These are phyloP conservation scores for Porites lutea DNA, from an alignment of 64 coral and sea anemone genomes.

Conservation along the genomic window DNA sequence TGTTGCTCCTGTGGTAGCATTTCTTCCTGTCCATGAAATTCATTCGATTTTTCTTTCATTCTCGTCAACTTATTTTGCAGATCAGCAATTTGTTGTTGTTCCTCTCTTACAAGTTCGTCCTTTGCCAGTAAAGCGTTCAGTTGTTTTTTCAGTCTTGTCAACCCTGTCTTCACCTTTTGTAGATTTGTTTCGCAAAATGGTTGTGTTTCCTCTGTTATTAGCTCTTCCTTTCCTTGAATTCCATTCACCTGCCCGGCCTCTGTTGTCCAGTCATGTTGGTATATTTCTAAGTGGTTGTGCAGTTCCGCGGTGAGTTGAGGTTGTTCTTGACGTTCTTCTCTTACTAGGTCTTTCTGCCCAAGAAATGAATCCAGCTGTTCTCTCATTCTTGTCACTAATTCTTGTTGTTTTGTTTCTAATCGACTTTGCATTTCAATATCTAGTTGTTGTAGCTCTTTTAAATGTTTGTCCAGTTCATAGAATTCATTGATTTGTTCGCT, in stretches of 20 bases:
- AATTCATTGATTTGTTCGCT: too few species aligned
- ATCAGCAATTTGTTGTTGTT: not conserved
- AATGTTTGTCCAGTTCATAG: too few species aligned
- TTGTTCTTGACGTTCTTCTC: too few species aligned
- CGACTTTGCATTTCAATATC: not conserved
- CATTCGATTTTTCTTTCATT: not conserved
- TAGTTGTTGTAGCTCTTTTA: too few species aligned
- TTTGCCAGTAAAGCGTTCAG: not conserved
- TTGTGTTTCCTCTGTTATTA: not conserved
- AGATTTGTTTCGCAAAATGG: too few species aligned
- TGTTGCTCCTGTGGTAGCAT: too few species aligned
- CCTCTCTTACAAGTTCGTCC: not conserved
- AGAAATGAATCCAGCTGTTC: not conserved
- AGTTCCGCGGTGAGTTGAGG: not conserved
- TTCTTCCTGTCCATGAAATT: not conserved
- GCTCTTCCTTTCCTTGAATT: not conserved
- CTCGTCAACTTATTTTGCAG: not conserved
- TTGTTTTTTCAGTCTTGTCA: too few species aligned
- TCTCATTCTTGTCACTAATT: not conserved
- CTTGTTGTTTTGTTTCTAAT: not conserved
- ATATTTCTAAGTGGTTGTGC: not conserved
- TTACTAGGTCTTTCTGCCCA: not conserved
- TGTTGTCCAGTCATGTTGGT: not conserved
- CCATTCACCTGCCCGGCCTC: too few species aligned
- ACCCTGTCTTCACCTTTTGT: too few species aligned